These are phyloP conservation scores for Drosophila ficusphila DNA, from an alignment of 1,140 invertebrate genomes.

Conservation along the genomic window DNA sequence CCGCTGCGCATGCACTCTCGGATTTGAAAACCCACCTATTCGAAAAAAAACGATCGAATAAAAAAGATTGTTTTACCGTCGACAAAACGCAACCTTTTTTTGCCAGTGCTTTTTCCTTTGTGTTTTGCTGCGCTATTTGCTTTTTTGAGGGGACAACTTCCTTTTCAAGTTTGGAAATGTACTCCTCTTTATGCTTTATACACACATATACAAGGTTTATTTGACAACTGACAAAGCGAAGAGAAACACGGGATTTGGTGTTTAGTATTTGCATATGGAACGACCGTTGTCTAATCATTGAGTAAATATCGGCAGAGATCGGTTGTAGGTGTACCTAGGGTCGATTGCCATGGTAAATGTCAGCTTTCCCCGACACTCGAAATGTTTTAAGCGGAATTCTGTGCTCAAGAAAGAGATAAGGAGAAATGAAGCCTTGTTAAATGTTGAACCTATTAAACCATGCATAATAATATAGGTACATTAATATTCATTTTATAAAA, in stretches of 20 bases:
- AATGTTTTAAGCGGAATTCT: constrained; percentile 22
- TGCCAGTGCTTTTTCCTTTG: constrained; percentile 14
- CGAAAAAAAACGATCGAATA: not conserved
- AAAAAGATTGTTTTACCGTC: constrained; percentile 25
- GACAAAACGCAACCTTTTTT: constrained; percentile 27
- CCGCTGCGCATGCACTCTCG: constrained; percentile 40
- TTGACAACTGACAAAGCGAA: constrained; percentile 34
- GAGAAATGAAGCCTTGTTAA: no score
- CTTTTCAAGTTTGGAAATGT: constrained; percentile 1
- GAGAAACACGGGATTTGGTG: no score
- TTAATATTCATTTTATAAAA: no score
- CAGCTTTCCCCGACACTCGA: constrained; percentile 29
- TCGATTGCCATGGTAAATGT: constrained; percentile 19
- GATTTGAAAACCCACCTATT: constrained; percentile 37
- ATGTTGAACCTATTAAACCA: no score
- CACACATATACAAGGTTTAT: constrained; percentile 3
- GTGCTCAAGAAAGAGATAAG: no score
- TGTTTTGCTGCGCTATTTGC: constrained; percentile 19
- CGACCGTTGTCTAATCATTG: constrained; percentile 70
- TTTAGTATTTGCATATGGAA: constrained; percentile 61
- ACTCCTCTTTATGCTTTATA: not conserved
- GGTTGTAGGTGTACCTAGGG: constrained; percentile 42
- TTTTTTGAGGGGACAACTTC: constrained; percentile 26
- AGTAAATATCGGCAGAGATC: constrained; percentile 49
- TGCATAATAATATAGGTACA: no score